Conservation (phyloP, 2,797 vertebrate species). For the Parambassis ranga region DNA sequence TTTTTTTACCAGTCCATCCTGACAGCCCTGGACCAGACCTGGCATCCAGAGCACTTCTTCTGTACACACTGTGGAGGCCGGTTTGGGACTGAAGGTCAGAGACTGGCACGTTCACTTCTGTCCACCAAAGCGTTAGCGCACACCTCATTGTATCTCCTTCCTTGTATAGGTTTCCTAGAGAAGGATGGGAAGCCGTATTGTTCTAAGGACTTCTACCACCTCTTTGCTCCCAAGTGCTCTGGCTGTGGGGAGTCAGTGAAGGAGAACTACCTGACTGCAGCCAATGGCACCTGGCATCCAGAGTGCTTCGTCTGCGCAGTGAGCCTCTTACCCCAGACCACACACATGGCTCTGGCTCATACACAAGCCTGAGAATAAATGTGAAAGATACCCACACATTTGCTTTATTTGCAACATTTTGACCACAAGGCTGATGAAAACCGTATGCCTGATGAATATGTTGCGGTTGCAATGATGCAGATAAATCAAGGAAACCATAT, state of each 20-base stretch:
- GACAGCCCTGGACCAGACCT: slow-evolving; percentile 88
- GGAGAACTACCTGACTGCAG: slow-evolving; percentile 89
- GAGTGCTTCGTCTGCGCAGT: slow-evolving; percentile 93
- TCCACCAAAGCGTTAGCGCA: slow-evolving; percentile 11
- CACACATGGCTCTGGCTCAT: slow-evolving; percentile 42
- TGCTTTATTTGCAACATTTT: slow-evolving; percentile 67
- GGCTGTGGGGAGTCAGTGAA: slow-evolving; percentile 85
- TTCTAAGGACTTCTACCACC: slow-evolving; percentile 84
- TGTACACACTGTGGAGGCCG: slow-evolving; percentile 86
- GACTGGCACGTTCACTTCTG: neutral
- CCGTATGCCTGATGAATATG: slow-evolving; percentile 63
- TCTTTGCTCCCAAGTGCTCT: slow-evolving; percentile 90
- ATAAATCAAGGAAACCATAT: slow-evolving; percentile 65
- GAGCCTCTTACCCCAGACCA: slow-evolving; percentile 74
- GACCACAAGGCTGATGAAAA: slow-evolving; percentile 66
- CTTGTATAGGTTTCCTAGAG: slow-evolving; percentile 83
- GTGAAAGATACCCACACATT: slow-evolving; percentile 65
- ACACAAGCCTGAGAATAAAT: slow-evolving; percentile 38
- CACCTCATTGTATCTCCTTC: neutral
- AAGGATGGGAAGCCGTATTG: slow-evolving; percentile 88
- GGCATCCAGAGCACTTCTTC: slow-evolving; percentile 97
- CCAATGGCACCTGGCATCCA: slow-evolving; percentile 88
- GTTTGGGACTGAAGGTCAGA: slow-evolving; percentile 85
- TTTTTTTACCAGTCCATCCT: slow-evolving; percentile 84
- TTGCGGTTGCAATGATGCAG: slow-evolving; percentile 58